A percentile compares a stretch with the other conserved stretches of the same genome.
These are phyloP conservation scores for Drosophila subsilvestris DNA, from an alignment of 2,888 invertebrate genomes.

Conservation along the genomic window DNA sequence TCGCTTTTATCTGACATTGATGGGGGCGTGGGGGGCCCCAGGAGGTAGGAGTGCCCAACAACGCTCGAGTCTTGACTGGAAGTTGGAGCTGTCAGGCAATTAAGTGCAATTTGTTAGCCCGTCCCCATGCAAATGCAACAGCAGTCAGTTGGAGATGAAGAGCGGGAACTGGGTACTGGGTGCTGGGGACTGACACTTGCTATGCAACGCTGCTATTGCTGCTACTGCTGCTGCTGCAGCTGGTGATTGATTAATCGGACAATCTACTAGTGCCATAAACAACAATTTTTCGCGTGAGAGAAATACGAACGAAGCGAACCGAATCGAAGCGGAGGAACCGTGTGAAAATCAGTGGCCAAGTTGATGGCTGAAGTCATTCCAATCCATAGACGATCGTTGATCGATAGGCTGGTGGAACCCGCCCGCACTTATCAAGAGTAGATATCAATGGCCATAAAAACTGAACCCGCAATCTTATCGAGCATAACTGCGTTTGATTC, in stretches of 20 bases:
- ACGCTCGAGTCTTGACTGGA: conserved; percentile 20
- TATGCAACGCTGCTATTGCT: conserved; percentile 42
- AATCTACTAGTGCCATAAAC: conserved; percentile 49
- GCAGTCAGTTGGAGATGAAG: neutral
- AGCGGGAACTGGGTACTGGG: neutral
- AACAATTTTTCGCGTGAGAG: conserved; percentile 39
- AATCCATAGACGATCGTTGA: conserved; percentile 4
- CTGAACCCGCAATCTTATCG: conserved; percentile 29
- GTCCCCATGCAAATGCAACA: conserved; percentile 25
- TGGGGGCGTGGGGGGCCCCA: neutral
- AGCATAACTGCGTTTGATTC: conserved; percentile 16
- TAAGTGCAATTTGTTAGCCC: conserved; percentile 65
- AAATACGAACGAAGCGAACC: conserved; percentile 28
- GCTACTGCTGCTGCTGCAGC: conserved; percentile 17
- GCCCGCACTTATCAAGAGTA: conserved; percentile 15
- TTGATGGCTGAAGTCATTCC: conserved; percentile 1
- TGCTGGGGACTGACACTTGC: conserved; percentile 28
- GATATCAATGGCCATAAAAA: conserved; percentile 13
- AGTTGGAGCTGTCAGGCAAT: conserved; percentile 63
- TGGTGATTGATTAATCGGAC: conserved; percentile 63
- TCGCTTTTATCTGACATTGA: conserved; percentile 15
- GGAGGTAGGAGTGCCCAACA: conserved; percentile 8
- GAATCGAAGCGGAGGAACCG: neutral
- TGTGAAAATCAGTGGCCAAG: conserved; percentile 33
- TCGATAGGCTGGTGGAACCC: conserved; percentile 12